A percentile compares a stretch with the other conserved stretches of the same genome.
phyloP scores from a whole-genome alignment of 2,113 vertebrate genomes.

The Podarcis muralis region DNA sequence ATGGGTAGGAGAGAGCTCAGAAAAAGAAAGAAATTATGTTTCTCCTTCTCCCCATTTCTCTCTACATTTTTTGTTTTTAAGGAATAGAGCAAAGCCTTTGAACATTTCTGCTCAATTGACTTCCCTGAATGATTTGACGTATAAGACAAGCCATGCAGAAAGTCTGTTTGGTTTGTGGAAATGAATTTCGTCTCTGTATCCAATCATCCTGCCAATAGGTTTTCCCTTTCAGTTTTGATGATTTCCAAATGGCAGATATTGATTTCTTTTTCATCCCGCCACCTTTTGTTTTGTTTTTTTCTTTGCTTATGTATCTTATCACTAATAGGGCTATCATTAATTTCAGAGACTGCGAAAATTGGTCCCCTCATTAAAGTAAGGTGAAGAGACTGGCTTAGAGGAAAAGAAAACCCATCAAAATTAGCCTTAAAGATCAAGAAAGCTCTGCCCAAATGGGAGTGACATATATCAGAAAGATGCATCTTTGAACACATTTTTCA shows the following conservation, averaged over 20 bases:
- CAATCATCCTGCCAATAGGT: constrained; percentile 10
- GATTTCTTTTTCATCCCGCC: constrained; percentile 32
- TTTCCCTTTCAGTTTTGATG: constrained; percentile 33
- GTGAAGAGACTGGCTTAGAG: neutral
- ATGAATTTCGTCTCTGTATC: constrained; percentile 5
- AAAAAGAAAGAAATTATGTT: neutral
- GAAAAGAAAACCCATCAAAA: neutral
- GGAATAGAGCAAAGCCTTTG: neutral
- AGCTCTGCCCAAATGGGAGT: neutral
- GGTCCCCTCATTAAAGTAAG: neutral
- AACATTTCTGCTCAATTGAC: constrained; percentile 20
- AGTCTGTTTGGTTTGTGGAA: constrained; percentile 2
- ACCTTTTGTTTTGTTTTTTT: neutral
- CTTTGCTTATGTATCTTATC: neutral
- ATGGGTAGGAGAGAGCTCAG: neutral
- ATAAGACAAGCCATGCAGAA: constrained; percentile 22
- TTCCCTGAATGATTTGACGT: constrained; percentile 1
- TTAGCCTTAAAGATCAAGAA: neutral
- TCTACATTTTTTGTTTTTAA: neutral
- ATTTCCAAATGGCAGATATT: constrained; percentile 38
- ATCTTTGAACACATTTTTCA: neutral
- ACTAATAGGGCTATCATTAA: constrained; percentile 5
- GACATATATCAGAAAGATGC: neutral
- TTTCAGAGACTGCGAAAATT: constrained; percentile 10
- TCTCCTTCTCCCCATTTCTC: neutral